These are phyloP conservation scores for Prunella fulvescens DNA, from an alignment of 2,113 vertebrate species.

Conservation along the genomic window DNA sequence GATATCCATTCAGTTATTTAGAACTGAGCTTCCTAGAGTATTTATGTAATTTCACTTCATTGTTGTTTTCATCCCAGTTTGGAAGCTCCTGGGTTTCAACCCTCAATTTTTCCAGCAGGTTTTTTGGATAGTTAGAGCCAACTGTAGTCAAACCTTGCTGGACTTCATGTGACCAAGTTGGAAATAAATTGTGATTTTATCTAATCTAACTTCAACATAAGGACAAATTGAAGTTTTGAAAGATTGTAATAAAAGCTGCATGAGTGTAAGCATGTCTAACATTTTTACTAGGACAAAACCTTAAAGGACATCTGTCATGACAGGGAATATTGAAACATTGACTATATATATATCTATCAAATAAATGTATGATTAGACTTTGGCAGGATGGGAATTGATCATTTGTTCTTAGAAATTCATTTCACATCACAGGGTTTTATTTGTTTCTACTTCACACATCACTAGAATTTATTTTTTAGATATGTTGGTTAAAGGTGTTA, in stretches of 20 bases:
- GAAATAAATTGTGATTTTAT: constrained; percentile 68
- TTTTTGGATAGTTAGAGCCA: not conserved
- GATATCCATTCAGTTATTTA: not conserved
- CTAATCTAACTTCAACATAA: constrained; percentile 41
- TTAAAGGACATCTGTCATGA: constrained; percentile 52
- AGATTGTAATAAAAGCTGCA: constrained; percentile 30
- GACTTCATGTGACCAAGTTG: not conserved
- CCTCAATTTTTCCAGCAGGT: not conserved
- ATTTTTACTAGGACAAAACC: constrained; percentile 58
- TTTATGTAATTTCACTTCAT: not conserved
- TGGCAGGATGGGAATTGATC: not conserved
- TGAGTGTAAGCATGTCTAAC: constrained; percentile 47
- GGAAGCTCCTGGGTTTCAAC: not conserved
- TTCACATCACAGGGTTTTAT: not conserved
- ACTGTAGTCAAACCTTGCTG: not conserved
- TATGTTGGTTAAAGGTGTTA: not conserved
- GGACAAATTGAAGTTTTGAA: constrained; percentile 50
- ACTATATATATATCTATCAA: not conserved
- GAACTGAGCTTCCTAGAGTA: not conserved
- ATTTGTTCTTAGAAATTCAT: not conserved
- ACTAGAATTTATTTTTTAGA: not conserved
- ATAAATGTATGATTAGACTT: not conserved
- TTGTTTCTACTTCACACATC: not conserved
- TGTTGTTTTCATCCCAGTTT: not conserved
- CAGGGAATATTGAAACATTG: not conserved